phyloP scores from a whole-genome alignment of 2,797 vertebrate species.

The Melanotaenia trifasciata region DNA sequence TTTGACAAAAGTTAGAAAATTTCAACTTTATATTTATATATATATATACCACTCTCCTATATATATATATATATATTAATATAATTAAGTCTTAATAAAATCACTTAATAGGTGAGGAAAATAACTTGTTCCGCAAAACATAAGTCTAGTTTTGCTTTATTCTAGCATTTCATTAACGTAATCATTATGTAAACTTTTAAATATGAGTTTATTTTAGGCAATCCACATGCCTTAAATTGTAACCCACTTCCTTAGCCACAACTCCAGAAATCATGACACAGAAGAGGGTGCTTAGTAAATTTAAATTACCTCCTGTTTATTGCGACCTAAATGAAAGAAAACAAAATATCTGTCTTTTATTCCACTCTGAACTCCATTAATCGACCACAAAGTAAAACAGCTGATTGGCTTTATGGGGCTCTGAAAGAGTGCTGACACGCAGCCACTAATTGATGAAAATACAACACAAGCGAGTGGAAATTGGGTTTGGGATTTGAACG shows the following conservation, averaged over 20 bases:
- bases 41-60: too few relatives aligned
- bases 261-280: slow-evolving; percentile 11
- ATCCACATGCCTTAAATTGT: slow-evolving; percentile 20
- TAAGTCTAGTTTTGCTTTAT: background rate
- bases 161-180: background rate
- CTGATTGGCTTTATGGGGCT: slow-evolving; percentile 40
- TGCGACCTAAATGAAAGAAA: slow-evolving; percentile 35
- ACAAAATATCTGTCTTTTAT: slow-evolving; percentile 27
- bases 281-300: slow-evolving; percentile 3
- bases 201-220: slow-evolving; percentile 12
- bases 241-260: slow-evolving; percentile 12
- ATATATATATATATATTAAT: too few relatives aligned
- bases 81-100: background rate
- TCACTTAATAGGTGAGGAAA: background rate
- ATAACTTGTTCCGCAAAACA: background rate
- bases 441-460: slow-evolving; percentile 40
- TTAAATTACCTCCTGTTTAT: slow-evolving; percentile 39
- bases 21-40: too few relatives aligned
- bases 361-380: slow-evolving; percentile 33
- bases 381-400: slow-evolving; percentile 31
- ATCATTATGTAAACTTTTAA: slow-evolving; percentile 7
- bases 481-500: slow-evolving; percentile 40
- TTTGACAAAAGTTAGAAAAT: background rate
- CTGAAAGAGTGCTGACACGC: slow-evolving; percentile 32
- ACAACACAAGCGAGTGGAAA: slow-evolving; percentile 45